Evolutionary conservation across 2,113 vertebrate species (phyloP).

Genomic region (Mus musculus): DNA sequence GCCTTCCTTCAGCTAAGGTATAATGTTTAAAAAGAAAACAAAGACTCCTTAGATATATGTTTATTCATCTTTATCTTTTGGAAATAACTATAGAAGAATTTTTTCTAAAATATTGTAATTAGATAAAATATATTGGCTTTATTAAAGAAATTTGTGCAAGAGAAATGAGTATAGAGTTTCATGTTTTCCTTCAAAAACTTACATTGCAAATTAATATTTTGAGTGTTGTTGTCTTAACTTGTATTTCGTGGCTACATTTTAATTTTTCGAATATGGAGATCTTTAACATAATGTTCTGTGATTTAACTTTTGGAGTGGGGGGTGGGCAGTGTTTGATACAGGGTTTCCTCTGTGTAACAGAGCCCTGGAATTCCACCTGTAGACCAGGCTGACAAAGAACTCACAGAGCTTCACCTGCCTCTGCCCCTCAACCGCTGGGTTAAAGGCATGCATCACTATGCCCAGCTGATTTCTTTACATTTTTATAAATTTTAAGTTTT

Average conservation of each 20-base stretch:
- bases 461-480: constrained; percentile 1
- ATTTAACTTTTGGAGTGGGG: background rate
- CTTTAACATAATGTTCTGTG: constrained; percentile 36
- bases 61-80: background rate
- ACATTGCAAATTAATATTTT: constrained; percentile 53
- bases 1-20: background rate
- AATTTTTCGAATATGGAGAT: constrained; percentile 47
- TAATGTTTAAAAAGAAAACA: too few species aligned
- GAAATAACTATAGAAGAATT: background rate
- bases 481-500: constrained; percentile 30
- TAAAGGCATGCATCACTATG: too few species aligned
- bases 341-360: too few species aligned
- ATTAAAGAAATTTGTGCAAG: constrained; percentile 26
- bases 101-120: constrained; percentile 46
- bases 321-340: too few species aligned
- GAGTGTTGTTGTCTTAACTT: constrained; percentile 49
- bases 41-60: background rate
- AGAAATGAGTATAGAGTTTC: constrained; percentile 32
- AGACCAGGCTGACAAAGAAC: too few species aligned
- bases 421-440: too few species aligned
- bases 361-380: too few species aligned
- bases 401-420: too few species aligned
- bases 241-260: constrained; percentile 32
- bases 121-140: constrained; percentile 13
- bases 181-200: constrained; percentile 45